Base-by-base conservation (phyloP, 2,888 invertebrate species). In the Drosophila formosana region DNA sequence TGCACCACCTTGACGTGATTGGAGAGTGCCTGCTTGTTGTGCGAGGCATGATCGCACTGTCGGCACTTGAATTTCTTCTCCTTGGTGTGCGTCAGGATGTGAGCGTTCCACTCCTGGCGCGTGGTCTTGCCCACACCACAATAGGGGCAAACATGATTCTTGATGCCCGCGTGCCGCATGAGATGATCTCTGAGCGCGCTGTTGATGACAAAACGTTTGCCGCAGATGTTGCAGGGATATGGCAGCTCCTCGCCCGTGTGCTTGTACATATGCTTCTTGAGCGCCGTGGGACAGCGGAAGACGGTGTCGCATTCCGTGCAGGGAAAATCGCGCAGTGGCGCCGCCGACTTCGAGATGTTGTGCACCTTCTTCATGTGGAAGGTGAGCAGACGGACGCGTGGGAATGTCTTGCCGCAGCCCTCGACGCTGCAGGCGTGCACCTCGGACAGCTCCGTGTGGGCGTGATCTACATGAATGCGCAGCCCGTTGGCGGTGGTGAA, bases 81-180 rank as follows among this genome's bases (percentile, higher is more conserved):
- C 67, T 90, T 90, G 32, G 91, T 91, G 68, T 91, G 91, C 4
- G 91, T 91, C 11, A 91, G 82, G 6, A 91, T 89, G 65, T 92
- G 91, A 3, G 90, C 90, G 41, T 92, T 91, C 86, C 92, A 88
- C 52, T 91, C 91, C 46, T 91, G 91, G 0, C 91, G 75, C 3
- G 91, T 92, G 1, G 92, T 91, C 56, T 91, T 92, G 11, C 90
- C 91, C 23, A 91, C 90, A 3, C 91, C 92, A 47, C 92, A 92
- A 41, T 91, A 91, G 0, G 92, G 91, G 41, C 92, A 92, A 2
- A 92, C 91, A 47, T 91, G 92, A 32, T 92, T 92, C 62, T 91
- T 91, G 51, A 92, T 91, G n/a, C 92, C 92, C 0, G 91, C 91
- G 63, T 92, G 92, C 0, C 92, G 90, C 88, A 91, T 91, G 18